A percentile compares a stretch with the other conserved stretches of the same genome.
Evolutionary conservation across 2,113 vertebrate genomes (phyloP).

Genomic region (Macrotis lagotis): DNA sequence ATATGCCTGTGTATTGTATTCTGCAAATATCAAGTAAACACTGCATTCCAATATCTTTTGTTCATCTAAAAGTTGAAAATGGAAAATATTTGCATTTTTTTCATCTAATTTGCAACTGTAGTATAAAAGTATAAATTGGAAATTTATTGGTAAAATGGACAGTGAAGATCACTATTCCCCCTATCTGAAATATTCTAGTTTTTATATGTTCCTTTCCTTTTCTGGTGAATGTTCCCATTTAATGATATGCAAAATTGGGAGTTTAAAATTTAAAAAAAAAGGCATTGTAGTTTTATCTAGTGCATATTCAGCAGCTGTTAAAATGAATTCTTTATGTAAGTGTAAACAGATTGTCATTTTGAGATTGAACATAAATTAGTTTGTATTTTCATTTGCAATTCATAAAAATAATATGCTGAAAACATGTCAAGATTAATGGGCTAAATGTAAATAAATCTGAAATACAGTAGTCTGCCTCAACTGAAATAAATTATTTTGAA

Average conservation of each 20-base stretch:
- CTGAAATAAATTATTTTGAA: conserved; percentile 57
- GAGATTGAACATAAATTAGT: not conserved
- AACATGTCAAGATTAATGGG: conserved; percentile 36
- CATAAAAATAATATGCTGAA: conserved; percentile 53
- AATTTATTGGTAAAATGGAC: conserved; percentile 11
- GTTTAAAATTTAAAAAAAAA: not conserved
- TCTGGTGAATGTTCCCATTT: not conserved
- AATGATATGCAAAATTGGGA: not conserved
- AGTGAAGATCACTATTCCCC: conserved; percentile 24
- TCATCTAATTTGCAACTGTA: conserved; percentile 5
- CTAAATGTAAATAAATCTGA: conserved; percentile 42
- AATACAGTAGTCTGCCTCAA: conserved; percentile 19
- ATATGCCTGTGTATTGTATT: conserved; percentile 17
- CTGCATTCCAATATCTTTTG: conserved; percentile 14
- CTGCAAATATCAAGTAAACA: conserved; percentile 22
- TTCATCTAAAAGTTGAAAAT: conserved; percentile 31
- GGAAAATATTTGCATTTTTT: not conserved
- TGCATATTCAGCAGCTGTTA: not conserved
- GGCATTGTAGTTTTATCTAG: not conserved
- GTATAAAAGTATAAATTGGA: not conserved
- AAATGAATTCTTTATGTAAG: not conserved
- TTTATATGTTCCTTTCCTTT: not conserved
- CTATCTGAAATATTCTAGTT: conserved; percentile 47
- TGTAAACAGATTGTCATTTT: conserved; percentile 11
- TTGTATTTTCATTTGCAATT: conserved; percentile 59